Conservation (phyloP, 35 echinoderm and acorn worm genomes). For the Ophioderma brevispina region DNA sequence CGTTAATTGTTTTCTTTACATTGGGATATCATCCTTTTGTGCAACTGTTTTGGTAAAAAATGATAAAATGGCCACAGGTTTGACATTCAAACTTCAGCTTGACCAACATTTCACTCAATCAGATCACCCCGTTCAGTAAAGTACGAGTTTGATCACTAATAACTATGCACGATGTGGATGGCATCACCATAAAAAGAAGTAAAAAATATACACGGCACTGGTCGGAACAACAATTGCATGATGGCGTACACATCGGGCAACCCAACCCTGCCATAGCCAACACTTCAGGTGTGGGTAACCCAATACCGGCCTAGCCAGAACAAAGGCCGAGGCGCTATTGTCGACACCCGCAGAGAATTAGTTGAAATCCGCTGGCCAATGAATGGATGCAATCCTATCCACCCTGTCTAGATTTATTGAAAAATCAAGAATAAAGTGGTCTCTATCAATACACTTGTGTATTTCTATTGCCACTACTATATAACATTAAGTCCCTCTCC, state of each 20-base stretch:
- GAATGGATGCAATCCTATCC: not conserved
- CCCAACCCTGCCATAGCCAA: not conserved
- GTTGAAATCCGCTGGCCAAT: not conserved
- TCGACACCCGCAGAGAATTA: constrained; percentile 13
- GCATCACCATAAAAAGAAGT: too few species aligned
- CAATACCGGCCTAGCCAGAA: not conserved
- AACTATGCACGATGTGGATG: too few species aligned
- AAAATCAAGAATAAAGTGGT: constrained; percentile 2
- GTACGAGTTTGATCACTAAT: too few species aligned
- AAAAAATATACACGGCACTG: too few species aligned
- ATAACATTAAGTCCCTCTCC: not conserved
- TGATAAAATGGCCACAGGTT: too few species aligned
- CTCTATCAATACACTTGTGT: not conserved
- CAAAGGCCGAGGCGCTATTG: not conserved
- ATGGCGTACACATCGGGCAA: not conserved
- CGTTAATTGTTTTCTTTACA: too few species aligned
- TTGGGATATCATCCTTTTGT: too few species aligned
- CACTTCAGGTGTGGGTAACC: not conserved
- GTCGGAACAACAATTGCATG: too few species aligned
- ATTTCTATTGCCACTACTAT: not conserved
- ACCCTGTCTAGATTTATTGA: not conserved
- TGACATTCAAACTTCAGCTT: too few species aligned
- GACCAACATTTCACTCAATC: too few species aligned
- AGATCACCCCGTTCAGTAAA: too few species aligned
- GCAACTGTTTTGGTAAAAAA: too few species aligned